Evolutionary conservation across 2,113 vertebrate genomes (phyloP), one percentile per base, ranked within the genome.

Genomic region (Clarias gariepinus): DNA sequence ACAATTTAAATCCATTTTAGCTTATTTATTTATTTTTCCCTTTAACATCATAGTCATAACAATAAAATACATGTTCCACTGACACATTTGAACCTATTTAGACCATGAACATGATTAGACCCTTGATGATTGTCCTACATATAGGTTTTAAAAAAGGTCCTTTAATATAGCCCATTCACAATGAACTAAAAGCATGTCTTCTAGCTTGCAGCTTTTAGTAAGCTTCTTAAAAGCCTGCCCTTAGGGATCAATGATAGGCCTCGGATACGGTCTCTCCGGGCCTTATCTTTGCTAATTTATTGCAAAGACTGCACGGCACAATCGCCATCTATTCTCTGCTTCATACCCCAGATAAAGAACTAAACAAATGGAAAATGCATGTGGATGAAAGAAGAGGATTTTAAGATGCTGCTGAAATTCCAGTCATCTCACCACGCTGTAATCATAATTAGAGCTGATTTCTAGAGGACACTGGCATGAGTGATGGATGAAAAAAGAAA

Each of bases 201-300:
- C 92, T 92, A 94, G 90, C 90, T 89, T 91, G 92, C 93, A 91
- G 93, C 93, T 95, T 95, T 94, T 91, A 93, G 93, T 95, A 95
- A 95, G 95, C 94, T 95, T 89, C 93, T 95, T 95, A 95, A 95
- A 93, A 94, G 93, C 89, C 91, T 91, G 92, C 92, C 94, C 93
- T 90, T 25, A 90, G 93, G 94, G 94, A 94, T 94, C 93, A 89
- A 88, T 93, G 93, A 93, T 89, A 91, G 93, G 94, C 92, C 92
- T 87, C 89, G 93, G 93, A 93, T 92, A 91, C 92, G 90, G 91
- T 92, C 93, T 94, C 84, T 68, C 30, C 87, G 90, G 91, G 90
- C 92, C 93, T 95, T 94, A 94, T 94, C 95, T 92, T 76, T 64
- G 91, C 93, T 95, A 93, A 96, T 95, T 94, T 94, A 94, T 90